A percentile compares a stretch with the other conserved stretches of the same genome.
These are phyloP conservation scores for Abscondita cerata DNA, from an alignment of 2,888 invertebrate species.

Conservation along the genomic window DNA sequence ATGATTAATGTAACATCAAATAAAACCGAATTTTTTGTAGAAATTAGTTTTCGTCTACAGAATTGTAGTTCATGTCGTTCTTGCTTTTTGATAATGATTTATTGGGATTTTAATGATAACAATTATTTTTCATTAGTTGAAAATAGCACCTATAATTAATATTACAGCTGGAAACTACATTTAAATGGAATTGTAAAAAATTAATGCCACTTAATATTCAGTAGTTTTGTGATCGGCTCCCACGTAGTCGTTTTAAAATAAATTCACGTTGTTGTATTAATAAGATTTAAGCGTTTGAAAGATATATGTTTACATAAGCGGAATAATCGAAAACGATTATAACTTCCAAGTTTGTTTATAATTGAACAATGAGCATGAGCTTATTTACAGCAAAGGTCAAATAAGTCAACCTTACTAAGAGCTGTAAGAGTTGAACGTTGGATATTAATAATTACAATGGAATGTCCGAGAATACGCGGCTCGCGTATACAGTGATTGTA, in stretches of 20 bases:
- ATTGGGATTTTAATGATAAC: background rate
- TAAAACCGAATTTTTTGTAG: too few species aligned
- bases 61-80: too few species aligned
- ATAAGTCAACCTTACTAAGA: conserved; percentile 39
- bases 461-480: conserved; percentile 48
- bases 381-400: conserved; percentile 39
- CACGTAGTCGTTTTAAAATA: background rate
- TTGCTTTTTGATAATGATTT: background rate
- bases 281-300: too few species aligned
- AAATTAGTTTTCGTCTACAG: too few species aligned
- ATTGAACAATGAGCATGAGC: conserved; percentile 24
- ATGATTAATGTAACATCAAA: too few species aligned
- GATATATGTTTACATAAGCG: background rate
- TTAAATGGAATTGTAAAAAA: conserved; percentile 6
- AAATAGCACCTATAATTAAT: conserved; percentile 5
- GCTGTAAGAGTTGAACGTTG: conserved; percentile 33
- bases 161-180: conserved; percentile 5
- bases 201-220: conserved; percentile 2
- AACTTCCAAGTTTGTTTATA: conserved; percentile 25
- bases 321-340: conserved; percentile 12
- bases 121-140: conserved; percentile 5
- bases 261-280: background rate
- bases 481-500: conserved; percentile 56
- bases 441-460: conserved; percentile 49
- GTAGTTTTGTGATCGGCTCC: conserved; percentile 5